phyloP scores from a whole-genome alignment of 2,113 vertebrate species.

The Vidua macroura region DNA sequence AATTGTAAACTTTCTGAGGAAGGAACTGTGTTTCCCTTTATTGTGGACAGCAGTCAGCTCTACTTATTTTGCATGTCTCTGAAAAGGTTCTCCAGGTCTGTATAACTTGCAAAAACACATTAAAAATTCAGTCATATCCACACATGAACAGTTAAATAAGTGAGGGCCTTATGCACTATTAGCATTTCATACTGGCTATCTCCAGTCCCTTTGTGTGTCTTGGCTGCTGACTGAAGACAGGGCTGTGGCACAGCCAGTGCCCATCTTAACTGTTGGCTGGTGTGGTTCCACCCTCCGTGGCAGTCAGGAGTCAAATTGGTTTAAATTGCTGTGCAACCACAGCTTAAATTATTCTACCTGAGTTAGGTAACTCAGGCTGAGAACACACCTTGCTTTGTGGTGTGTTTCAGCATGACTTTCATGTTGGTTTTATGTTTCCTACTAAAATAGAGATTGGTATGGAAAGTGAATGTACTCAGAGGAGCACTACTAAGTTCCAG shows the following conservation, averaged over 20 bases:
- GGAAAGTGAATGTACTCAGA: constrained; percentile 2
- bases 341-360: constrained; percentile 19
- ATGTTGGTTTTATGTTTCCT: constrained; percentile 36
- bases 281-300: not conserved
- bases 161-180: not conserved
- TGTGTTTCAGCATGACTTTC: constrained; percentile 53
- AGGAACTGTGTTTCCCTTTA: not conserved
- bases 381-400: constrained; percentile 49
- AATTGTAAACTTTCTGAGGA: not conserved
- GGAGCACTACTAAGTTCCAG: constrained; percentile 1
- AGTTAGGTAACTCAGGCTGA: not conserved
- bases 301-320: not conserved
- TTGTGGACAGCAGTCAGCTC: not conserved
- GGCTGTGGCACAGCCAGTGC: not conserved
- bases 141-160: not conserved
- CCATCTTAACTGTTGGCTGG: not conserved
- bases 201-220: not conserved
- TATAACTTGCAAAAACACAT: not conserved
- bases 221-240: not conserved
- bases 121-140: not conserved
- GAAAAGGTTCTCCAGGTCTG: not conserved
- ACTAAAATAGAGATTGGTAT: constrained; percentile 21
- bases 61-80: not conserved
- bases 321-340: constrained; percentile 27
- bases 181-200: not conserved